Evolutionary conservation across 2,797 vertebrate species (phyloP), one percentile per base, ranked within the genome.

Genomic region (Siniperca obscura): DNA sequence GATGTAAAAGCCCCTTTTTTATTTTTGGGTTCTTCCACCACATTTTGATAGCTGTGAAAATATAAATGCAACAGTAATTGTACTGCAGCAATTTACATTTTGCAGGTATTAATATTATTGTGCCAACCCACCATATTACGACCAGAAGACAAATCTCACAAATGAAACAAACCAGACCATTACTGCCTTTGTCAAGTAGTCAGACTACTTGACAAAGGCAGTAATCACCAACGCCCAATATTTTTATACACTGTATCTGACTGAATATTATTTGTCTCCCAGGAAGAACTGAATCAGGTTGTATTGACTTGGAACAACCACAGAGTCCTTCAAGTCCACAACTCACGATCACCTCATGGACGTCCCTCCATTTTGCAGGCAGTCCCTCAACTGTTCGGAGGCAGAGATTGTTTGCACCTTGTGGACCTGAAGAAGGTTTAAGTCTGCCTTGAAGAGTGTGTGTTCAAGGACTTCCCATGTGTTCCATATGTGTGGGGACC

Each of bases 371-470:
- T 70, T 11, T 13, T 81, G 36, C 66, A 81, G 13, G 48, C 67
- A 52, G 73, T 66, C 67, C 68, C 36, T 60, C 61, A 72, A 0
- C 40, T 76, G 12, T 44, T 36, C 2, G 59, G 38, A 64, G 57
- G 66, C 22, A 59, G 61, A 30, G 27, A 73, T 1, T 74, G 34
- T 73, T 77, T 72, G 64, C 69, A 64, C 14, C 27, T 60, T 69
- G 56, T 67, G 30, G 38, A 40, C 66, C 52, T 70, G 52, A 57
- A 78, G 36, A 62, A 56, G 40, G 46, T 56, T 60, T 21, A 71
- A n/a, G 44, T 78, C 38, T 78, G 70, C 36, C 53, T 77, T 61
- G 69, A 78, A 50, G 70, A 83, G 42, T 78, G 82, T 38, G 55
- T 52, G 22, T 76, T 75, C 53, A 79, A 64, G 42, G 64, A 69